Evolutionary conservation across 2,113 vertebrate genomes (phyloP).

Genomic region (Okapia johnstoni): DNA sequence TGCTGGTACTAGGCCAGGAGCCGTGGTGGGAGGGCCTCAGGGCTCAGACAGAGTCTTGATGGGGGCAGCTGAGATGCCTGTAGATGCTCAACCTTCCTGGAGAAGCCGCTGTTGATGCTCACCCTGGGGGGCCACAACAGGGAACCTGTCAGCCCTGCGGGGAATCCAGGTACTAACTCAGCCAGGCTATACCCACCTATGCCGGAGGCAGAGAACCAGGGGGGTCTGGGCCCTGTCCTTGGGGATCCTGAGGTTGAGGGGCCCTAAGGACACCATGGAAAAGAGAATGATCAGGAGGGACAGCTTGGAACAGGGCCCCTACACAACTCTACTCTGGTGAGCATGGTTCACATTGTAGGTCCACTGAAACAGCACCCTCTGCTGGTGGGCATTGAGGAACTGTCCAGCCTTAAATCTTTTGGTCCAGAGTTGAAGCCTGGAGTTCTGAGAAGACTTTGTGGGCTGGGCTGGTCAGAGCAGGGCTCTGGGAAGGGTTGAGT

Average conservation of each 20-base stretch:
- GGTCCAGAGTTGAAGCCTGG: background rate
- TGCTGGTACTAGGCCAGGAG: slow-evolving; percentile 65
- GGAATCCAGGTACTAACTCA: background rate
- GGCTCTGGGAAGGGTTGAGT: background rate
- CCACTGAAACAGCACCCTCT: background rate
- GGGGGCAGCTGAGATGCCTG: slow-evolving; percentile 42
- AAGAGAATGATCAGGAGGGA: background rate
- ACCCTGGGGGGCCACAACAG: slow-evolving; percentile 64
- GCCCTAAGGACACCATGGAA: background rate
- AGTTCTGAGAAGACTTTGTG: background rate
- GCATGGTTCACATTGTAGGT: rapidly evolving
- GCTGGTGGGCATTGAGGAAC: background rate
- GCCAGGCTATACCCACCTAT: background rate
- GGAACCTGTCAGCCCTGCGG: background rate
- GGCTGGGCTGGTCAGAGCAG: background rate
- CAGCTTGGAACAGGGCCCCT: background rate
- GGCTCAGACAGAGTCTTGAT: slow-evolving; percentile 44
- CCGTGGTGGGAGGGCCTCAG: slow-evolving; percentile 65
- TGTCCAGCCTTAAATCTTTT: background rate
- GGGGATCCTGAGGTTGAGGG: background rate
- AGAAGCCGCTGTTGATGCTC: slow-evolving; percentile 63
- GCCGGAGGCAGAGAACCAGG: background rate
- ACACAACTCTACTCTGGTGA: background rate
- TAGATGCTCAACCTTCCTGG: slow-evolving; percentile 60
- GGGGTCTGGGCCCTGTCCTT: background rate